Percentiles rank a stretch among this genome's conserved stretches.
These are phyloP conservation scores for Arctopsyche grandis DNA, from an alignment of 1,140 invertebrate genomes.

Conservation along the genomic window DNA sequence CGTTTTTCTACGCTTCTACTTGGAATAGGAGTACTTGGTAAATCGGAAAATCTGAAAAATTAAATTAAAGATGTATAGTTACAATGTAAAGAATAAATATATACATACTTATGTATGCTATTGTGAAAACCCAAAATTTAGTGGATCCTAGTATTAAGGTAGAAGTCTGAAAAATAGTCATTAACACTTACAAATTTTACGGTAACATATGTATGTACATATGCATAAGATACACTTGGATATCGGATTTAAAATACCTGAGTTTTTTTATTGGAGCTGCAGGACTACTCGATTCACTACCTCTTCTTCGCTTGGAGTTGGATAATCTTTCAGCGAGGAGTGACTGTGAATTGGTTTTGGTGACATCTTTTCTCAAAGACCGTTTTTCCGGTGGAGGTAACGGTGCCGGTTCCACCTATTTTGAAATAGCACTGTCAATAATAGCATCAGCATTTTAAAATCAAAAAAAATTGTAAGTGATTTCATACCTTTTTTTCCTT, in stretches of 20 bases:
- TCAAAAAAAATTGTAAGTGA: not conserved
- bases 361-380: not conserved
- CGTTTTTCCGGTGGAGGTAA: not conserved
- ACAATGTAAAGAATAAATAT: not conserved
- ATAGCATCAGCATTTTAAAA: not conserved
- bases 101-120: not conserved
- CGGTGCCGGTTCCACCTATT: not conserved
- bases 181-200: no score
- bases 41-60: slow-evolving; percentile 25
- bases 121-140: no score
- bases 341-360: not conserved
- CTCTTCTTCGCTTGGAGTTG: slow-evolving; percentile 10
- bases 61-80: not conserved
- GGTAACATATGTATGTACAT: no score
- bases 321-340: slow-evolving; percentile 4
- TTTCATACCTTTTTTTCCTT: slow-evolving; percentile 3
- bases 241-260: slow-evolving; percentile 15
- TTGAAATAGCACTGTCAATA: not conserved
- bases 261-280: slow-evolving; percentile 29
- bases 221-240: not conserved
- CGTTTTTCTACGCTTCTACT: slow-evolving; percentile 28
- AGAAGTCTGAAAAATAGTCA: no score
- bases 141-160: no score
- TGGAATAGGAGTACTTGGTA: not conserved
- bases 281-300: slow-evolving; percentile 16